phyloP scores from a whole-genome alignment of 1,140 invertebrate genomes.

The Diorhabda elongata region DNA sequence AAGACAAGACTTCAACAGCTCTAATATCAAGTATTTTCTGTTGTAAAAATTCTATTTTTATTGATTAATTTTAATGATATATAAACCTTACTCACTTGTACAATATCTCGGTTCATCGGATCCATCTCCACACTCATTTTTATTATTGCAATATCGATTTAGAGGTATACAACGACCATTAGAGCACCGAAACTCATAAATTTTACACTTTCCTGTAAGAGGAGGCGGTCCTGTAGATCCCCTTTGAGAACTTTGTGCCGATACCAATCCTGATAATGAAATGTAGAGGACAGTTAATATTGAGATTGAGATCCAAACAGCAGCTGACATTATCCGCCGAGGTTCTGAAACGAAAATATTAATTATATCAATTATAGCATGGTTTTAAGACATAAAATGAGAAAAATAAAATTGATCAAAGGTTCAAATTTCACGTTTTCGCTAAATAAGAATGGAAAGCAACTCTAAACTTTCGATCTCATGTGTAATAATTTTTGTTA shows the following conservation, averaged over 20 bases:
- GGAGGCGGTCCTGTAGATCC: not conserved
- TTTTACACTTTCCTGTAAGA: conserved; percentile 54
- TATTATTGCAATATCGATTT: conserved; percentile 77
- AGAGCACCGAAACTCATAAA: conserved; percentile 74
- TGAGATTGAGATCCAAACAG: conserved; percentile 7
- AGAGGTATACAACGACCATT: conserved; percentile 76
- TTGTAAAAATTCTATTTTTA: no score
- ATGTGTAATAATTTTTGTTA: no score
- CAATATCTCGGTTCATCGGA: conserved; percentile 81
- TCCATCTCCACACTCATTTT: conserved; percentile 79
- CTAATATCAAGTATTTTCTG: no score
- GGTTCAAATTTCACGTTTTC: no score
- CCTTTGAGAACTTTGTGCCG: not conserved
- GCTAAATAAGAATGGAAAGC: no score
- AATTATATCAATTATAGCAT: conserved; percentile 1
- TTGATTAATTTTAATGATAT: no score
- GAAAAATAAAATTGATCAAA: conserved; percentile 1
- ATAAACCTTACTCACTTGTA: conserved; percentile 70
- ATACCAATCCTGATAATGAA: conserved; percentile 5
- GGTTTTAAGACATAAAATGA: not conserved
- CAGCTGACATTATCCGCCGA: conserved; percentile 7
- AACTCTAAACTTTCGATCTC: no score
- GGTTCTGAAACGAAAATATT: conserved; percentile 5
- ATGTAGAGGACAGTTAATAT: conserved; percentile 8
- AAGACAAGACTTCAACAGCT: no score